phyloP scores from a whole-genome alignment of 2,113 vertebrate species.

The Bambusicola thoracicus region DNA sequence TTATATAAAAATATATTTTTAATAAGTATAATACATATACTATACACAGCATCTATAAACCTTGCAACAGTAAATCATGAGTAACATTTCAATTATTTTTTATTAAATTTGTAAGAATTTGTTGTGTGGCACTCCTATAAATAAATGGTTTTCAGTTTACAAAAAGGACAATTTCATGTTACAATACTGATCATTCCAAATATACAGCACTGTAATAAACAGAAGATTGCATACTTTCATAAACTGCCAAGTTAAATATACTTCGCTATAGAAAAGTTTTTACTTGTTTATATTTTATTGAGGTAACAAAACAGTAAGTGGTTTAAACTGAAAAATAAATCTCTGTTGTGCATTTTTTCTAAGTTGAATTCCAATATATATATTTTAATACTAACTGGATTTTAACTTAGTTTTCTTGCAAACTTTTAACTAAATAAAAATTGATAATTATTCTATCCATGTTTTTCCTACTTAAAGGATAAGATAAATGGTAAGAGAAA shows the following conservation, averaged over 20 bases:
- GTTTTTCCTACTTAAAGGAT: background rate
- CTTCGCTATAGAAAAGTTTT: constrained; percentile 9
- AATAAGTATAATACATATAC: too few species aligned
- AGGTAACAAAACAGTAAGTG: background rate
- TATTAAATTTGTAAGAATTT: too few species aligned
- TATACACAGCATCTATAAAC: too few species aligned
- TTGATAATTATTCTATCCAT: too few species aligned
- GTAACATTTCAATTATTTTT: too few species aligned
- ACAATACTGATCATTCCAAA: background rate
- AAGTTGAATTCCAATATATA: background rate
- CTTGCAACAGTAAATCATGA: too few species aligned
- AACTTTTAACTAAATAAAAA: background rate
- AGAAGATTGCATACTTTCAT: background rate
- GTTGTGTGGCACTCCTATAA: too few species aligned
- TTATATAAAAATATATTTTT: too few species aligned
- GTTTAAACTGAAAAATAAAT: background rate
- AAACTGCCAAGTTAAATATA: background rate
- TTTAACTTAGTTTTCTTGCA: background rate
- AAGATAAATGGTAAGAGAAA: background rate
- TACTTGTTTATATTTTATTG: background rate
- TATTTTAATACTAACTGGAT: too few species aligned
- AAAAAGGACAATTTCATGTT: background rate
- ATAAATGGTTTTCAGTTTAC: too few species aligned
- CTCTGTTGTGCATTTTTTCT: background rate
- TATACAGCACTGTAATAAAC: background rate